Percentiles rank a stretch among this genome's conserved stretches.
phyloP scores from a whole-genome alignment of 23 tunicate genomes.

The Phallusia fumigata region DNA sequence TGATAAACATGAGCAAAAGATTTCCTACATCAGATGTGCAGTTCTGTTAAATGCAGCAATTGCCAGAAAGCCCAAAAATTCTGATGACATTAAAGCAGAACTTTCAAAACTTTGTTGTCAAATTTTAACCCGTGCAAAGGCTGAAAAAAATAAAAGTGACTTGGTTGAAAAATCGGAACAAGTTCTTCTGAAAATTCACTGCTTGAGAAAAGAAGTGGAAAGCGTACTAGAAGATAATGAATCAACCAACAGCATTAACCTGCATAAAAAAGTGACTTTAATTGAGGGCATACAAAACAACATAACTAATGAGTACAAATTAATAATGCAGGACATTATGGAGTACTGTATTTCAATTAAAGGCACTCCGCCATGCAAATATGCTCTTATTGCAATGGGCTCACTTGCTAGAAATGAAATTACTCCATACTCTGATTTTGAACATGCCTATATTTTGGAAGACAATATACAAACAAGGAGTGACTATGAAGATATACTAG shows the following conservation, averaged over 20 bases:
- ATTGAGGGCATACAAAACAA: conserved; percentile 12
- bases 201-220: neutral
- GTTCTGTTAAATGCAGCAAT: conserved; percentile 4
- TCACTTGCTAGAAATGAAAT: conserved; percentile 52
- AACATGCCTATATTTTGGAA: conserved; percentile 35
- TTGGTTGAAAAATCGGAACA: neutral
- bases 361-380: conserved; percentile 56
- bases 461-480: conserved; percentile 20
- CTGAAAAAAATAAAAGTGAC: neutral
- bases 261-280: neutral
- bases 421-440: conserved; percentile 54
- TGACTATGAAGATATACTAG: conserved; percentile 26
- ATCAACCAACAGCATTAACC: neutral
- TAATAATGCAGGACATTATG: conserved; percentile 38
- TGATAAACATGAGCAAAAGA: no score
- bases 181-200: neutral
- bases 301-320: conserved; percentile 24
- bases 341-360: conserved; percentile 25
- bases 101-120: neutral
- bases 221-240: neutral
- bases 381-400: conserved; percentile 43
- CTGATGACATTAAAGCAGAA: neutral
- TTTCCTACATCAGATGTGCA: neutral
- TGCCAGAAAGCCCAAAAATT: neutral
- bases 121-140: neutral